Conservation (phyloP, 2,113 vertebrate genomes). For the Microtus ochrogaster region DNA sequence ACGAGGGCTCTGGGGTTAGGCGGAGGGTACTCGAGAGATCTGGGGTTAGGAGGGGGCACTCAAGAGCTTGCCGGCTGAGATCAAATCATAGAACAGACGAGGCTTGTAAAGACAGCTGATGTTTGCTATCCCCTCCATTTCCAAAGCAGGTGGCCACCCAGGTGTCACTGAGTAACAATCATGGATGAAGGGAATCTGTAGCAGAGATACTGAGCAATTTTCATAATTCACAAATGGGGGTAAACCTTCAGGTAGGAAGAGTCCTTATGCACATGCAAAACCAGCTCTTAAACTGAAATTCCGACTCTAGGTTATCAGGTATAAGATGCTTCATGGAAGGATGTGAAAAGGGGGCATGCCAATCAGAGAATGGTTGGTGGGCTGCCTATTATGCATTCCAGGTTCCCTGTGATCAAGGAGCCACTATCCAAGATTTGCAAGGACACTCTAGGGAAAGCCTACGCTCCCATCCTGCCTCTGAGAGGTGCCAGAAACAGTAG, state of each 20-base stretch:
- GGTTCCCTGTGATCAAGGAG: not conserved
- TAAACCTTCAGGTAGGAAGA: not conserved
- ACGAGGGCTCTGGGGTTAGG: not conserved
- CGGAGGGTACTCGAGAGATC: not conserved
- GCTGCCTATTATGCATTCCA: not conserved
- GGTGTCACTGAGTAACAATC: not conserved
- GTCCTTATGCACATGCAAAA: not conserved
- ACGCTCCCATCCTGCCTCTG: not conserved
- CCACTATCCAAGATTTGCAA: not conserved
- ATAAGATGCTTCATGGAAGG: not conserved
- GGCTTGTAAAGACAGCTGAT: not conserved
- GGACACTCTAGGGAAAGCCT: not conserved
- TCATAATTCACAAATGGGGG: not conserved
- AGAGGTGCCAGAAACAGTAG: not conserved
- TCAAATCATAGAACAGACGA: not conserved
- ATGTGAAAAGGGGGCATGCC: not conserved
- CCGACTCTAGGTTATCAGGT: not conserved
- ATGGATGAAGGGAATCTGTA: not conserved
- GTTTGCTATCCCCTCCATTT: not conserved
- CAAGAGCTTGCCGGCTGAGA: not conserved
- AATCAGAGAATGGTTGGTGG: too few species aligned
- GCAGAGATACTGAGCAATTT: not conserved
- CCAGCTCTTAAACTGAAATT: not conserved
- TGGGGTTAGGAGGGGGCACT: not conserved
- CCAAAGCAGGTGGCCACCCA: not conserved